phyloP scores from a whole-genome alignment of 2,888 invertebrate species.

The Synergus itoensis region DNA sequence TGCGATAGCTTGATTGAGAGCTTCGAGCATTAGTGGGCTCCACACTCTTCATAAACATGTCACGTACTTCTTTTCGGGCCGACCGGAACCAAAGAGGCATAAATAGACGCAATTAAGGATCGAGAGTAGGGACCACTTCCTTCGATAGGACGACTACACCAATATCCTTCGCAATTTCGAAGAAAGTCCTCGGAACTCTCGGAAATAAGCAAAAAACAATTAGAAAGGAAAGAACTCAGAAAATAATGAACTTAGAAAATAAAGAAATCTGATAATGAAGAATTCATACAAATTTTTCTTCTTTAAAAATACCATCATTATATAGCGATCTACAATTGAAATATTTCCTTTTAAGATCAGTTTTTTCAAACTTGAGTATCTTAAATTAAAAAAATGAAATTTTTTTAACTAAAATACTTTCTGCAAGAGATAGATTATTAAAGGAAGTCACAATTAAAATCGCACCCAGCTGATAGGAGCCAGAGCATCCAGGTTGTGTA shows the following conservation, averaged over 20 bases:
- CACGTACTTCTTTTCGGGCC: conserved; percentile 71
- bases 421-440: background rate
- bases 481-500: conserved; percentile 67
- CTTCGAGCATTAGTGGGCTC: conserved; percentile 71
- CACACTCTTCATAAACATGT: conserved; percentile 74
- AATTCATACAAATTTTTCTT: too few relatives aligned
- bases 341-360: too few relatives aligned
- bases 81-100: conserved; percentile 74
- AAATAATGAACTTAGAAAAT: background rate
- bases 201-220: background rate
- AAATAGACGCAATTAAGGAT: conserved; percentile 77
- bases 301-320: too few relatives aligned
- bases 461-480: conserved; percentile 64
- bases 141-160: conserved; percentile 16
- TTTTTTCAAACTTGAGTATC: too few relatives aligned
- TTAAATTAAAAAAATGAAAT: too few relatives aligned
- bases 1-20: conserved; percentile 74
- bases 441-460: conserved; percentile 14
- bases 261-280: background rate
- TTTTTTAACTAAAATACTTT: background rate
- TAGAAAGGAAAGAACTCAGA: background rate
- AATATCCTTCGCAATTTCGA: conserved; percentile 4
- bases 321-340: too few relatives aligned
- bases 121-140: conserved; percentile 30
- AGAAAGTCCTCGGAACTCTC: background rate